Evolutionary conservation across 2,113 vertebrate genomes (phyloP).

Genomic region (Entomyzon cyanotis): DNA sequence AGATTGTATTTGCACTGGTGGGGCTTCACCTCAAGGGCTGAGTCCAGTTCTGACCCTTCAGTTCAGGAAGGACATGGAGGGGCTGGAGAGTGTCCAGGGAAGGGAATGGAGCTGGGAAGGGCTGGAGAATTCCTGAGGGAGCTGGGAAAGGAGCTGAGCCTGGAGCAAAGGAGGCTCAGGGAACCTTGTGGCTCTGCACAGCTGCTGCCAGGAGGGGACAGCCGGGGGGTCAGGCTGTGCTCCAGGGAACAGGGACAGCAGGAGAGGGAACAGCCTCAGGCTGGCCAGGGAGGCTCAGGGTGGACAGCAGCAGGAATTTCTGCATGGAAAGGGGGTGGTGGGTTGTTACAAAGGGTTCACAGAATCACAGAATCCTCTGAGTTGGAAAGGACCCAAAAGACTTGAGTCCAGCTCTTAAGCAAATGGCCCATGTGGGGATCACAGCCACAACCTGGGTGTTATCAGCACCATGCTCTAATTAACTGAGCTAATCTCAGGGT

Average conservation of each 20-base stretch:
- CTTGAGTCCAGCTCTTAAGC: rapidly evolving
- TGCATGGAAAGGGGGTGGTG: neutral
- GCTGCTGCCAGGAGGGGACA: neutral
- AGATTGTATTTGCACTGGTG: rapidly evolving
- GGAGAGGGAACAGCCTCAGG: neutral
- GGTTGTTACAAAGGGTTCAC: too few relatives aligned
- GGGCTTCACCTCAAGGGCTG: neutral
- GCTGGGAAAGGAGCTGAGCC: neutral
- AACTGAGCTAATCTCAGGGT: neutral
- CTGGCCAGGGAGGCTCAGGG: neutral
- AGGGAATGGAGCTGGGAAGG: neutral
- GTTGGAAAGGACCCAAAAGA: neutral
- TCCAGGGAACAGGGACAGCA: neutral
- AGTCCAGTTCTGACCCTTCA: neutral
- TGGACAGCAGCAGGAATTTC: neutral
- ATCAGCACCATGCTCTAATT: neutral
- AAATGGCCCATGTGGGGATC: too few relatives aligned
- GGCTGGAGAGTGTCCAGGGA: neutral
- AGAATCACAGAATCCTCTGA: neutral
- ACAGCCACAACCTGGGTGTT: neutral
- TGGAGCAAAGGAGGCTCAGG: neutral
- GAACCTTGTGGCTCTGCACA: neutral
- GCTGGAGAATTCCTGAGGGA: neutral
- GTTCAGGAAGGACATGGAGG: neutral
- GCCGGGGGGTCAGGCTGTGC: neutral